Conservation (phyloP, 37 sponge, comb jelly and placozoan genomes). For the Dysidea cf. avara region DNA sequence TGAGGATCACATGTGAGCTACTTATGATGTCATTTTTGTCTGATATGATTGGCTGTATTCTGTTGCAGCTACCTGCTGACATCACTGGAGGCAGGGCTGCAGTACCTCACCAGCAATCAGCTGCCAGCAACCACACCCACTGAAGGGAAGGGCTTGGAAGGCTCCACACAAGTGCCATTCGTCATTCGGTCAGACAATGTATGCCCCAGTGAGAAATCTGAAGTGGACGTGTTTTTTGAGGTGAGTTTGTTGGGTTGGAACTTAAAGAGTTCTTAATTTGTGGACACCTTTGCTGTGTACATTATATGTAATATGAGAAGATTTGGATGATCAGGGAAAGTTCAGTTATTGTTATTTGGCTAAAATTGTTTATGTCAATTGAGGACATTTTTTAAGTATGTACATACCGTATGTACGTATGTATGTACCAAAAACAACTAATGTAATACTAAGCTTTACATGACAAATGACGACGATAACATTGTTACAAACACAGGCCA, state of each 20-base stretch:
- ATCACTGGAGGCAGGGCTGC: slow-evolving; percentile 91
- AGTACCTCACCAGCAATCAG: slow-evolving; percentile 64
- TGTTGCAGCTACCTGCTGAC: slow-evolving; percentile 69
- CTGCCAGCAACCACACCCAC: neutral
- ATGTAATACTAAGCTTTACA: too few relatives aligned
- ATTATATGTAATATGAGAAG: too few relatives aligned
- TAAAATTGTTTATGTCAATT: too few relatives aligned
- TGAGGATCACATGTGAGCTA: slow-evolving; percentile 64
- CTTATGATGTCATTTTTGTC: neutral
- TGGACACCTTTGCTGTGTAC: too few relatives aligned
- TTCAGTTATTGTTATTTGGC: too few relatives aligned
- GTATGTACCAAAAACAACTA: too few relatives aligned
- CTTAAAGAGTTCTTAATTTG: neutral
- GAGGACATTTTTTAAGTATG: too few relatives aligned
- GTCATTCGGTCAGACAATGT: too few relatives aligned
- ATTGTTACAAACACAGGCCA: slow-evolving; percentile 11
- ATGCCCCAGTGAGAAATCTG: neutral
- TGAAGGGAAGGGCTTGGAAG: neutral
- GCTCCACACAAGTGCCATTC: too few relatives aligned
- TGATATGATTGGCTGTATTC: neutral
- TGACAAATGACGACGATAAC: too few relatives aligned
- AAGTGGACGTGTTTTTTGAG: slow-evolving; percentile 23
- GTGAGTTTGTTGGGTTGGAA: neutral
- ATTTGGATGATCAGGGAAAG: too few relatives aligned
- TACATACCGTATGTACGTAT: too few relatives aligned